These are phyloP conservation scores for Astropecten irregularis DNA, from an alignment of 53 echinoderm and acorn worm species.

Conservation along the genomic window DNA sequence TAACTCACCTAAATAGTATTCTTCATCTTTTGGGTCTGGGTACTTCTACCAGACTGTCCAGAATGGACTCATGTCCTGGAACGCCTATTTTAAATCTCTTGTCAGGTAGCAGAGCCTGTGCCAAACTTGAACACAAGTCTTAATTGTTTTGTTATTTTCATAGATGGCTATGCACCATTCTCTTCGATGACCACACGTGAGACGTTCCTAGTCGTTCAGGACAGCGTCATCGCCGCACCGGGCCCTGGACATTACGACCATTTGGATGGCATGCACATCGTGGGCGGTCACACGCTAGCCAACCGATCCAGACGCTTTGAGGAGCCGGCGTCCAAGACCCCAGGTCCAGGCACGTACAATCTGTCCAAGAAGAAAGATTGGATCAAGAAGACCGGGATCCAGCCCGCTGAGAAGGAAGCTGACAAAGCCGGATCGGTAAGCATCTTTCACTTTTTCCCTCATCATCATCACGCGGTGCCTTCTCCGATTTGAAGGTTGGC, in stretches of 20 bases:
- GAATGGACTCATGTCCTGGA: no score
- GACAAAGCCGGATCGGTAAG: slow-evolving; percentile 60
- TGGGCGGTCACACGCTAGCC: slow-evolving; percentile 85
- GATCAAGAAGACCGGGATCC: slow-evolving; percentile 69
- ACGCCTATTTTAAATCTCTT: no score
- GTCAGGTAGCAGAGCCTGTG: no score
- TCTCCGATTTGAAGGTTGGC: no score
- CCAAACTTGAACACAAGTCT: no score
- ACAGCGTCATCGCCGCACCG: slow-evolving; percentile 94
- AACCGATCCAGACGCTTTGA: slow-evolving; percentile 87
- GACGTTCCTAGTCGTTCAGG: slow-evolving; percentile 87
- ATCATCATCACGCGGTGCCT: no score
- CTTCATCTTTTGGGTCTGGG: no score
- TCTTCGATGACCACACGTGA: slow-evolving; percentile 92
- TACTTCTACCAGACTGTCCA: no score
- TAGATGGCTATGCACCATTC: slow-evolving; percentile 98
- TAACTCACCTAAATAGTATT: no score
- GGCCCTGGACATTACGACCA: slow-evolving; percentile 98
- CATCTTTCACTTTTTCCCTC: background rate
- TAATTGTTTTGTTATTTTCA: background rate
- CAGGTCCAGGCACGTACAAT: slow-evolving; percentile 93
- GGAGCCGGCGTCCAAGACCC: slow-evolving; percentile 73
- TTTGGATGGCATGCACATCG: slow-evolving; percentile 54
- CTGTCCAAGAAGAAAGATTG: slow-evolving; percentile 91
- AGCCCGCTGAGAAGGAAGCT: slow-evolving; percentile 4